A percentile compares a stretch with the other conserved stretches of the same genome.
phyloP scores from a whole-genome alignment of 2,888 invertebrate genomes.

The Andrena hattorfiana region DNA sequence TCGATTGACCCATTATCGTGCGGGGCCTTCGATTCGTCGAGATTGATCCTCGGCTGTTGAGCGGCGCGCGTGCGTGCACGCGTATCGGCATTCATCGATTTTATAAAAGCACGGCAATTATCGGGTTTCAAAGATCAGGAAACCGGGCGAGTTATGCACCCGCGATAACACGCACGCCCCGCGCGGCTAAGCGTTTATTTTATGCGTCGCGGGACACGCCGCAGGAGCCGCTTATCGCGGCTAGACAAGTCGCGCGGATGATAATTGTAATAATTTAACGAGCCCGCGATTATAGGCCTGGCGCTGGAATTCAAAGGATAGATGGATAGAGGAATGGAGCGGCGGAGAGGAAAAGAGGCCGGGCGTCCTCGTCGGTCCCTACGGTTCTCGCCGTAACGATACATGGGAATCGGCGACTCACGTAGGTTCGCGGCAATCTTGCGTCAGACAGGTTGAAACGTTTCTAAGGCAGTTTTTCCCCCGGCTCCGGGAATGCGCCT shows the following conservation, averaged over 20 bases:
- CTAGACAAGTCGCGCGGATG: neutral
- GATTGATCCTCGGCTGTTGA: constrained; percentile 24
- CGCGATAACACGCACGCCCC: neutral
- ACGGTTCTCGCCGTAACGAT: constrained; percentile 25
- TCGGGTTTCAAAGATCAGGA: constrained; percentile 31
- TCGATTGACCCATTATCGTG: constrained; percentile 42
- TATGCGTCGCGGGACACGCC: constrained; percentile 9
- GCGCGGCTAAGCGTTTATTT: constrained; percentile 3
- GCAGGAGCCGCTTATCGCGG: constrained; percentile 5
- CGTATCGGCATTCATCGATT: constrained; percentile 25
- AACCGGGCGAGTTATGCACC: constrained; percentile 3
- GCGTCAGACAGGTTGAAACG: constrained; percentile 57
- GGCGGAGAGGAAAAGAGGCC: neutral
- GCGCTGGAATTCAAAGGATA: constrained; percentile 20
- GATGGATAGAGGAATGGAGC: constrained; percentile 31
- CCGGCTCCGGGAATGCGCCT: neutral
- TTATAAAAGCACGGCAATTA: constrained; percentile 2
- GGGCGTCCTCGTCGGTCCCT: constrained; percentile 53
- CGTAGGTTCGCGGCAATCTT: constrained; percentile 56
- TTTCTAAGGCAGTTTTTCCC: constrained; percentile 34
- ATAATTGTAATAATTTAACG: constrained; percentile 58
- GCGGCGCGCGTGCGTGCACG: neutral
- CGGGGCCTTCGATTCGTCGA: constrained; percentile 23
- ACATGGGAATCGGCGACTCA: constrained; percentile 31
- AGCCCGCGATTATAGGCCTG: constrained; percentile 46